These are phyloP conservation scores for Toxonevra muliebris DNA, from an alignment of 2,888 invertebrate genomes.

Conservation along the genomic window DNA sequence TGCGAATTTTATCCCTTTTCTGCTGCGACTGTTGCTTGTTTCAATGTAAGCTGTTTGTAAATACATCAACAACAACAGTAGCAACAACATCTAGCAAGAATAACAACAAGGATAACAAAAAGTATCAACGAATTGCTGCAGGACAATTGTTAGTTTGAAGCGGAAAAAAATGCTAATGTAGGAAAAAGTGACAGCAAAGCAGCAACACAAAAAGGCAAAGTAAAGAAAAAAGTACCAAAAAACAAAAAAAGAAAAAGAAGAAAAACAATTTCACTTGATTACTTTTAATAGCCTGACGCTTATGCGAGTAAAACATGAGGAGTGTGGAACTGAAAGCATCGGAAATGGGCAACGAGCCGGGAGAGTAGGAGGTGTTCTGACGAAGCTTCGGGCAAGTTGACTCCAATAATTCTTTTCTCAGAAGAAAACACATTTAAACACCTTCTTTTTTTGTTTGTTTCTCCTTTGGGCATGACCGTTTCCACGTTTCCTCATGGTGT, in stretches of 20 bases:
- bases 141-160: constrained; percentile 1
- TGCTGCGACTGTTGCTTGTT: constrained; percentile 18
- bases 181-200: constrained; percentile 2
- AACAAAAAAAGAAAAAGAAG: constrained; percentile 26
- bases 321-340: too few relatives aligned
- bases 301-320: not conserved
- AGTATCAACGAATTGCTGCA: constrained; percentile 18
- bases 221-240: constrained; percentile 22
- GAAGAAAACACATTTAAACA: too few relatives aligned
- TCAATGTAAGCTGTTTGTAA: not conserved
- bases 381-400: not conserved
- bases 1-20: constrained; percentile 25
- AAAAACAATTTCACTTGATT: constrained; percentile 42
- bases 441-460: too few relatives aligned
- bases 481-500: too few relatives aligned
- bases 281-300: constrained; percentile 31
- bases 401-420: not conserved
- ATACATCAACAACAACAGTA: not conserved
- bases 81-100: too few relatives aligned
- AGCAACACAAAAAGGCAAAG: constrained; percentile 12
- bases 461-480: too few relatives aligned
- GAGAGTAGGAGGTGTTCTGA: too few relatives aligned
- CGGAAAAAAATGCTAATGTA: not conserved
- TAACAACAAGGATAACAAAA: constrained; percentile 39
- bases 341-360: too few relatives aligned